phyloP scores from a whole-genome alignment of 2,113 vertebrate species.

The Pontoporia blainvillei region DNA sequence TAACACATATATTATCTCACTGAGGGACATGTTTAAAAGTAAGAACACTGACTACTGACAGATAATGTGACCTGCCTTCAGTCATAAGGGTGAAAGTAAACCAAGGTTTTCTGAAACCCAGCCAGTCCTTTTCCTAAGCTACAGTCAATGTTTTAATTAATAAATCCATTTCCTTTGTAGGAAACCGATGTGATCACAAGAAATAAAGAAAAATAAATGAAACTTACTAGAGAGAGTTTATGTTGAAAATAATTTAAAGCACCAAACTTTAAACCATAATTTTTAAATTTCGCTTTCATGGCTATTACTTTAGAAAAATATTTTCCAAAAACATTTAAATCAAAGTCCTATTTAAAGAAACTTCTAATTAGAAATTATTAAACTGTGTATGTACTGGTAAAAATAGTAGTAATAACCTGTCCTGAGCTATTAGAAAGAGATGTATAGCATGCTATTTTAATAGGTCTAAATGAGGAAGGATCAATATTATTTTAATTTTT shows the following conservation, averaged over 20 bases:
- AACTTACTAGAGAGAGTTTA: conserved; percentile 17
- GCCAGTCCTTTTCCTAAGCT: neutral
- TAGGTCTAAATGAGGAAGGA: conserved; percentile 80
- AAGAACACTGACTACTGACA: neutral
- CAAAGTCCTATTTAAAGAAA: conserved; percentile 52
- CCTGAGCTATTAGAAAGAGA: conserved; percentile 76
- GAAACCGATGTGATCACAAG: neutral
- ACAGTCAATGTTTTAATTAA: neutral
- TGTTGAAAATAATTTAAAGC: conserved; percentile 44
- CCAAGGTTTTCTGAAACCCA: neutral
- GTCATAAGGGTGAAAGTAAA: neutral
- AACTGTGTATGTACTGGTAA: neutral
- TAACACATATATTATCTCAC: neutral
- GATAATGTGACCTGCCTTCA: neutral
- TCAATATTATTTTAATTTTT: conserved; percentile 93
- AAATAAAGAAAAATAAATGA: conserved; percentile 25
- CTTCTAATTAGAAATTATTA: conserved; percentile 42
- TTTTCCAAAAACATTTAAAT: conserved; percentile 57
- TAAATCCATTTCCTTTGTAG: neutral
- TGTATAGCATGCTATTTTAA: conserved; percentile 74
- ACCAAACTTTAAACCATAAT: conserved; percentile 41
- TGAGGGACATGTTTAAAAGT: neutral
- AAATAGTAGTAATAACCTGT: conserved; percentile 64
- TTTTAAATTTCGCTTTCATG: conserved; percentile 27
- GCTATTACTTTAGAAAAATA: neutral